A percentile compares a stretch with the other conserved stretches of the same genome.
These are phyloP conservation scores for Liodrosophila aerea DNA, from an alignment of 2,888 invertebrate genomes.

Conservation along the genomic window DNA sequence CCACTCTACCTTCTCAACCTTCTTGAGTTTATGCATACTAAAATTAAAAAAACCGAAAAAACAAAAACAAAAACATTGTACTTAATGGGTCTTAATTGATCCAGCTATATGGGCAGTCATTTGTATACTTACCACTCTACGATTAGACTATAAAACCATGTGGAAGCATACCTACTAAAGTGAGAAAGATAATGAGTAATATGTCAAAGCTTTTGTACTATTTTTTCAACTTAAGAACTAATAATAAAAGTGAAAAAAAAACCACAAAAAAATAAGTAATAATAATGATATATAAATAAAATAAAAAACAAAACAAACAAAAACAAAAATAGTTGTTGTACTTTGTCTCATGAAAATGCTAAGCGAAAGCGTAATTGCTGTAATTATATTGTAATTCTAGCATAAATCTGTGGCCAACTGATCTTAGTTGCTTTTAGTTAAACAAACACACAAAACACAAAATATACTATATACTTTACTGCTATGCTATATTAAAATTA, in stretches of 20 bases:
- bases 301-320: slow-evolving; percentile 23
- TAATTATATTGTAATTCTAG: slow-evolving; percentile 68
- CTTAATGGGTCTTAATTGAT: slow-evolving; percentile 59
- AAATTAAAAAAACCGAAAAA: slow-evolving; percentile 27
- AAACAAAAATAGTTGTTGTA: slow-evolving; percentile 70
- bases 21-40: slow-evolving; percentile 69
- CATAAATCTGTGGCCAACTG: slow-evolving; percentile 60
- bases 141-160: slow-evolving; percentile 42
- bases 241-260: slow-evolving; percentile 36
- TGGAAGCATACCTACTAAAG: slow-evolving; percentile 53
- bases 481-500: slow-evolving; percentile 28
- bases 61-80: slow-evolving; percentile 55
- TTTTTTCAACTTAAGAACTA: slow-evolving; percentile 67
- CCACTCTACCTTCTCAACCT: slow-evolving; percentile 36
- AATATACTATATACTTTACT: slow-evolving; percentile 17
- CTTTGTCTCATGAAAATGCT: slow-evolving; percentile 71
- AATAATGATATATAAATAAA: too few species aligned
- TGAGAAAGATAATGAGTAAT: slow-evolving; percentile 38
- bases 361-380: slow-evolving; percentile 52
- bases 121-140: slow-evolving; percentile 64
- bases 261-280: slow-evolving; percentile 19
- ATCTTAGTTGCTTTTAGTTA: slow-evolving; percentile 71
- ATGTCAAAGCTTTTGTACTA: slow-evolving; percentile 78
- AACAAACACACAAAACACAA: slow-evolving; percentile 40
- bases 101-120: slow-evolving; percentile 82